Conservation (phyloP, 2,797 vertebrate genomes). For the Hypotaenidia okinawae region DNA sequence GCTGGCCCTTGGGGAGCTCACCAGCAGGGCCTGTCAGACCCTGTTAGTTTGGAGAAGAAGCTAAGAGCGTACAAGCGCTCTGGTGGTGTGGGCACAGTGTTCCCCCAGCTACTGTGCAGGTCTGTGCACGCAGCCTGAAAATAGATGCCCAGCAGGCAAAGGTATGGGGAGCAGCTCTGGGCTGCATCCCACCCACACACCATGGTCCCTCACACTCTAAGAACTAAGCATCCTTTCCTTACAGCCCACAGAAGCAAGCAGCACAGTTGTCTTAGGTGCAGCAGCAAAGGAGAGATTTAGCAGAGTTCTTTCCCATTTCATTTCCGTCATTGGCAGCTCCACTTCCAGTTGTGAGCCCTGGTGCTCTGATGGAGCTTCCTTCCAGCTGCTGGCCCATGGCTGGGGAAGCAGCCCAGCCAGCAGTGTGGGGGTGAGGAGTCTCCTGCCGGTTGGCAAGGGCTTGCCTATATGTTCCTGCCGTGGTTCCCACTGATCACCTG, state of each 20-base stretch:
- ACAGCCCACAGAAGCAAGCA: neutral
- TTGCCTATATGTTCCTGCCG: neutral
- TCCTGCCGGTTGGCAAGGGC: neutral
- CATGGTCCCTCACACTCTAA: neutral
- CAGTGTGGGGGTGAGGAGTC: neutral
- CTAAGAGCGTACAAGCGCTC: rapidly evolving
- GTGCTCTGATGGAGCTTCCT: neutral
- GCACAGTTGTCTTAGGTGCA: neutral
- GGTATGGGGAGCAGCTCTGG: neutral
- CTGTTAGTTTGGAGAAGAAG: neutral
- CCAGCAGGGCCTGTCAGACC: neutral
- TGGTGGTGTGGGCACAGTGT: rapidly evolving
- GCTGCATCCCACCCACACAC: neutral
- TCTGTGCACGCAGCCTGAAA: neutral
- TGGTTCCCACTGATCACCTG: neutral
- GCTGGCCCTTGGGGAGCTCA: neutral
- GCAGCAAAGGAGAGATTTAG: neutral
- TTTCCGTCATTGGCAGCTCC: neutral
- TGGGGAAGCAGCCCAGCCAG: neutral
- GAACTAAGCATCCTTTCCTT: neutral
- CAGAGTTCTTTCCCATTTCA: neutral
- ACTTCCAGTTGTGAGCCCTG: neutral
- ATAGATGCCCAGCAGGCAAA: neutral
- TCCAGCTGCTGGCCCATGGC: rapidly evolving
- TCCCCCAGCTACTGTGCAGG: rapidly evolving